Evolutionary conservation across 2,113 vertebrate genomes (phyloP), one percentile per base, ranked within the genome.

Genomic region (Eleginops maclovinus): DNA sequence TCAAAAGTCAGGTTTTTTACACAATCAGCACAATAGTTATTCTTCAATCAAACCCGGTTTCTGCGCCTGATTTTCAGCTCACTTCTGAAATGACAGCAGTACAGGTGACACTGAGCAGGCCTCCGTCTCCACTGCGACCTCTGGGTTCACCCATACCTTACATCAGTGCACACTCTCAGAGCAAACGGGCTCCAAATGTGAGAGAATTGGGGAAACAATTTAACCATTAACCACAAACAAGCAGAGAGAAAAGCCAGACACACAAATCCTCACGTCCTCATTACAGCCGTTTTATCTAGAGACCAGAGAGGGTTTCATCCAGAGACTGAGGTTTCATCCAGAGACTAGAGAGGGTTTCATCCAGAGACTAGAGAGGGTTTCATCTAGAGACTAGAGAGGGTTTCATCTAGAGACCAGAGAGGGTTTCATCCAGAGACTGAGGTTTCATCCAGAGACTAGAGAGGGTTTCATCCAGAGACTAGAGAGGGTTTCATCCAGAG

Each of bases 171-270:
- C 21, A 19, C 28, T 11, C 60, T 75, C 58, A 28, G 47, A 77
- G 53, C 9, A 72, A 47, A 12, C 22, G 77, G 11, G 15, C 55
- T 55, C 56, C 31, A 31, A 7, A 31, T 77, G 28, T 44, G 53
- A 54, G 16, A 61, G 49, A 79, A 75, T 69, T 71, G 73, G 79
- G 61, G 71, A 56, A 5, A 51, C 74, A 31, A 22, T 81, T 85
- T 78, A 81, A 75, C 70, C 66, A 72, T 66, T 62, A 72, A 80
- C 82, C 91, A 83, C 82, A 81, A 85, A 70, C 66, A 79, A 76
- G 84, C 60, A 28, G 44, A 83, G 91, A 88, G 81, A 53, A 77
- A 85, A 82, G 77, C 77, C 90, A 90, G 88, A 85, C 44, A 9
- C 70, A 85, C 59, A 67, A 72, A 62, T 85, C 78, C 82, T 87